These are phyloP conservation scores for Falcaria lacertinaria DNA, from an alignment of 2,888 invertebrate genomes.

Conservation along the genomic window DNA sequence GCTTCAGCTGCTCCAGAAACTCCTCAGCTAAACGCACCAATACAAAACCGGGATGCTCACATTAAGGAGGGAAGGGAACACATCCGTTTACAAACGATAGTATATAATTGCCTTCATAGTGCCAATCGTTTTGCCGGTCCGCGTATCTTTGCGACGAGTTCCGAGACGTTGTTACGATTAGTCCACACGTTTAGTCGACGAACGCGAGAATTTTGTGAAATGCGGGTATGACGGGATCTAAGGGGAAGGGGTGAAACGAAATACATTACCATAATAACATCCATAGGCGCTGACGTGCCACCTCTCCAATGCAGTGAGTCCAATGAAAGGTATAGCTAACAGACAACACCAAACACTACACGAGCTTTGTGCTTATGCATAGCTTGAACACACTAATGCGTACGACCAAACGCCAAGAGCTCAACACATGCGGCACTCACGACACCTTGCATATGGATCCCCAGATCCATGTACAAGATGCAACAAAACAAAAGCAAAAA, in stretches of 20 bases:
- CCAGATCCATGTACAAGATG: constrained; percentile 68
- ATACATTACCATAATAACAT: constrained; percentile 72
- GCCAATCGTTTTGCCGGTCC: constrained; percentile 70
- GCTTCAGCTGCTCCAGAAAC: constrained; percentile 97
- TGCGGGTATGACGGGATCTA: constrained; percentile 64
- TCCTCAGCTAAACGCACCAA: constrained; percentile 89
- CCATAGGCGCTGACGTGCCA: constrained; percentile 74
- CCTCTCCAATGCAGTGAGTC: constrained; percentile 77
- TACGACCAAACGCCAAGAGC: constrained; percentile 76
- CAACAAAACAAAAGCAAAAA: constrained; percentile 56
- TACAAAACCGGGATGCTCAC: constrained; percentile 67
- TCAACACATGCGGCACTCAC: constrained; percentile 75
- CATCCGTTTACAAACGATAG: constrained; percentile 39
- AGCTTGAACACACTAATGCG: constrained; percentile 75
- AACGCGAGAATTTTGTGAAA: constrained; percentile 51
- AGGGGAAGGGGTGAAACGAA: constrained; percentile 61
- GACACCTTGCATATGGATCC: constrained; percentile 71
- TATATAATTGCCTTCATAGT: constrained; percentile 63
- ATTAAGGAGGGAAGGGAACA: constrained; percentile 56
- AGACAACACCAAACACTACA: constrained; percentile 77
- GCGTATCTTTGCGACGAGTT: constrained; percentile 44
- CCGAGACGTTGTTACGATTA: constrained; percentile 59
- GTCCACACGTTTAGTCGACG: constrained; percentile 63
- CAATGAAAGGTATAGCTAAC: constrained; percentile 63
- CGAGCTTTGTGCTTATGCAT: constrained; percentile 72